Evolutionary conservation across 2,797 vertebrate genomes (phyloP).

Genomic region (Echiichthys vipera): DNA sequence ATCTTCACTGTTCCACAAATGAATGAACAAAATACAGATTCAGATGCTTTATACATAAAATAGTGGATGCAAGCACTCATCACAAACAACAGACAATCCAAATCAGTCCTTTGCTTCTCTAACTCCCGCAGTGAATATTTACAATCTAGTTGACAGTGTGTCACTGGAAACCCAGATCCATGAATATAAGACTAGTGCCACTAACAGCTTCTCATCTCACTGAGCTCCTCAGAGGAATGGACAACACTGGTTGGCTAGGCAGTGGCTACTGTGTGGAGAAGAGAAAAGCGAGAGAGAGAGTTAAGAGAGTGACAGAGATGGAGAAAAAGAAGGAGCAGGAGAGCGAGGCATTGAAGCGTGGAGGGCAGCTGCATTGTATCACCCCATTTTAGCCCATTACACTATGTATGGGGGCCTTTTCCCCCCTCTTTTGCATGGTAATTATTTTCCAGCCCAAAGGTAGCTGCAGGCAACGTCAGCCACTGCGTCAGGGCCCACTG

Average conservation of each 20-base stretch:
- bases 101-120: slow-evolving; percentile 16
- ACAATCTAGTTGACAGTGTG: slow-evolving; percentile 53
- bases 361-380: slow-evolving; percentile 85
- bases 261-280: slow-evolving; percentile 53
- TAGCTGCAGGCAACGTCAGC: slow-evolving; percentile 87
- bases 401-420: slow-evolving; percentile 76
- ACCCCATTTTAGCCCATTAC: slow-evolving; percentile 85
- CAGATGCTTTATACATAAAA: background rate
- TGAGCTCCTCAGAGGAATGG: slow-evolving; percentile 60
- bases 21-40: background rate
- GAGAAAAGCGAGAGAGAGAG: slow-evolving; percentile 29
- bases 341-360: slow-evolving; percentile 69
- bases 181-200: slow-evolving; percentile 53
- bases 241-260: slow-evolving; percentile 52
- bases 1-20: background rate
- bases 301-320: slow-evolving; percentile 55
- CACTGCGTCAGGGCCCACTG: slow-evolving; percentile 84
- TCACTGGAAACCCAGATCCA: slow-evolving; percentile 43
- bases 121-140: slow-evolving; percentile 11
- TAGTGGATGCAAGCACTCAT: background rate
- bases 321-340: slow-evolving; percentile 46
- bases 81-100: background rate
- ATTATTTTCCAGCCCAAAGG: slow-evolving; percentile 90
- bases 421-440: slow-evolving; percentile 85
- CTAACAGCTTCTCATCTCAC: slow-evolving; percentile 64